These are phyloP conservation scores for Rhyacichthys aspro DNA, from an alignment of 2,797 vertebrate genomes.

Conservation along the genomic window DNA sequence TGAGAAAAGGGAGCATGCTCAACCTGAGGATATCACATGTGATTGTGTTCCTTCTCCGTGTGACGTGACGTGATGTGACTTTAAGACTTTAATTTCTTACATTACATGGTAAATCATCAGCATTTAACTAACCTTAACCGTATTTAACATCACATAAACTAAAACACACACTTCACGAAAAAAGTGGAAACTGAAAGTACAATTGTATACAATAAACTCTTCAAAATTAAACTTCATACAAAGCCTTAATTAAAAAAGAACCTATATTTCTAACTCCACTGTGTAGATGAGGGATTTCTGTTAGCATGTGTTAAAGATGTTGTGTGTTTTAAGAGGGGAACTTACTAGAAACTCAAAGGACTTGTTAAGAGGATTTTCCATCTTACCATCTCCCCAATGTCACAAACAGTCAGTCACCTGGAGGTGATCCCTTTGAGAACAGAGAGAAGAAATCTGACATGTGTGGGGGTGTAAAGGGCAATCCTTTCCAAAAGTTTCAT, in stretches of 20 bases:
- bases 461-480: neutral
- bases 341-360: slow-evolving; percentile 10
- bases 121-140: neutral
- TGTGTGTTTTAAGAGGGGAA: slow-evolving; percentile 27
- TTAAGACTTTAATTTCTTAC: slow-evolving; percentile 4
- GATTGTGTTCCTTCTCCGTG: slow-evolving; percentile 24
- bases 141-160: too few relatives aligned
- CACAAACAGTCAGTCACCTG: slow-evolving; percentile 69
- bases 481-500: slow-evolving; percentile 2
- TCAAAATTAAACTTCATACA: too few relatives aligned
- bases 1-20: slow-evolving; percentile 5
- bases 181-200: too few relatives aligned
- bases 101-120: slow-evolving; percentile 4
- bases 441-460: neutral
- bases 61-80: slow-evolving; percentile 23
- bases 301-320: slow-evolving; percentile 28
- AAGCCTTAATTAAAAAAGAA: too few relatives aligned
- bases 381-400: slow-evolving; percentile 65
- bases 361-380: slow-evolving; percentile 74
- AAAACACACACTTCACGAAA: too few relatives aligned
- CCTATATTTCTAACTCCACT: neutral
- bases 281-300: slow-evolving; percentile 18
- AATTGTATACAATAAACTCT: too few relatives aligned
- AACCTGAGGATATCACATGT: slow-evolving; percentile 32
- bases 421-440: slow-evolving; percentile 49